Conservation (phyloP, 2,113 vertebrate species). For the Clarias magur region DNA sequence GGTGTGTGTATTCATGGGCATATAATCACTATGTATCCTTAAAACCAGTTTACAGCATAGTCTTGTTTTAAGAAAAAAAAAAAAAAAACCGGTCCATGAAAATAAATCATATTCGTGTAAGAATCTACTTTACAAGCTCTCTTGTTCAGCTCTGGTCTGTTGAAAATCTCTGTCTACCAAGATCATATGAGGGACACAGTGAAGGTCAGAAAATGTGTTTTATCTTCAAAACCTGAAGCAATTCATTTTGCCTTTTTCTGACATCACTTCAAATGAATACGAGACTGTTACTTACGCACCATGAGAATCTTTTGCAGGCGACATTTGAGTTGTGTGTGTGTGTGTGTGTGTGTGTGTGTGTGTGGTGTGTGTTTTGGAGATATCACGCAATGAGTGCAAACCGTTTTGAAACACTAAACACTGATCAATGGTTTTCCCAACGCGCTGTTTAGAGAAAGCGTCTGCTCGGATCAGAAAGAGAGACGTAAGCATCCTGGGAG, state of each 20-base stretch:
- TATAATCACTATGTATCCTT: too few species aligned
- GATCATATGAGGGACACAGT: not conserved
- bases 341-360: not conserved
- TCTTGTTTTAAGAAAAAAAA: too few species aligned
- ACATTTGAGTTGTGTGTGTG: not conserved
- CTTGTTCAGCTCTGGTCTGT: not conserved
- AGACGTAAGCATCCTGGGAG: not conserved
- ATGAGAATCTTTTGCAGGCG: not conserved
- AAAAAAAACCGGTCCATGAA: too few species aligned
- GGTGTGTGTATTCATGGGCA: too few species aligned
- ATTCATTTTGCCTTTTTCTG: not conserved
- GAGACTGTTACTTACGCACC: not conserved
- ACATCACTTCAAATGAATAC: not conserved
- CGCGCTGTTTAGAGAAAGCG: not conserved
- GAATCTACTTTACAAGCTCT: not conserved
- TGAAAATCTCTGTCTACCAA: not conserved
- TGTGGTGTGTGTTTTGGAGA: not conserved
- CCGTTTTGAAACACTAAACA: constrained; percentile 16
- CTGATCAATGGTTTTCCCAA: not conserved
- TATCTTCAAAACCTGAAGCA: not conserved
- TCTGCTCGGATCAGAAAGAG: not conserved
- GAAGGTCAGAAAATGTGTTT: not conserved
- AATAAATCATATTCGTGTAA: too few species aligned
- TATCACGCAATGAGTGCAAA: not conserved
- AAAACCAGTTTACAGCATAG: too few species aligned